phyloP scores from a whole-genome alignment of 2,888 invertebrate species.

The Stenolophus ochropezus region DNA sequence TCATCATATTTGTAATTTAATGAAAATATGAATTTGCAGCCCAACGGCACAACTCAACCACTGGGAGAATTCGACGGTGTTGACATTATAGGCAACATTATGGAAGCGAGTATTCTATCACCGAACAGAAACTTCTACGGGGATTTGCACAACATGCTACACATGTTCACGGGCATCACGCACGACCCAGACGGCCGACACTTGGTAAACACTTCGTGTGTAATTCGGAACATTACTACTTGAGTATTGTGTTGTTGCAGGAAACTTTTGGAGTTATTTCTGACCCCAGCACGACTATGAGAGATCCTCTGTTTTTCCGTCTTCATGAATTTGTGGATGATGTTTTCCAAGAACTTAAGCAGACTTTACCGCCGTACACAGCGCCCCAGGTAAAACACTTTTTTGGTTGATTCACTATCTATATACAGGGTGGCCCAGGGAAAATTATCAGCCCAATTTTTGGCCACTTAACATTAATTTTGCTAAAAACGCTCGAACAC shows the following conservation, averaged over 20 bases:
- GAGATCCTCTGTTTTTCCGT: constrained; percentile 91
- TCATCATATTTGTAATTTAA: not conserved
- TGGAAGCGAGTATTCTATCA: constrained; percentile 84
- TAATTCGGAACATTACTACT: not conserved
- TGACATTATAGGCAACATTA: constrained; percentile 85
- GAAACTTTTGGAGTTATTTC: constrained; percentile 89
- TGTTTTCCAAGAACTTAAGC: constrained; percentile 85
- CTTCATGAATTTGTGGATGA: constrained; percentile 89
- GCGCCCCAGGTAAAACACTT: constrained; percentile 74
- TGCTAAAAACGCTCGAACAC: too few species aligned
- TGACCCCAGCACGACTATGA: constrained; percentile 89
- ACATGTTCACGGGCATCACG: constrained; percentile 83
- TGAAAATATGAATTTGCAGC: constrained; percentile 70
- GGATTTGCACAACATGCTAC: constrained; percentile 88
- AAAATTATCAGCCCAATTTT: too few species aligned
- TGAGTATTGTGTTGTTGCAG: constrained; percentile 70
- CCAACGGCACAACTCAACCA: constrained; percentile 75
- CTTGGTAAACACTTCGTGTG: constrained; percentile 72
- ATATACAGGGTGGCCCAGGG: too few species aligned
- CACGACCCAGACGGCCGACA: constrained; percentile 89
- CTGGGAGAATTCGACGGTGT: constrained; percentile 83
- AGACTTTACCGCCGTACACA: constrained; percentile 80
- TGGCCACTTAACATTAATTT: too few species aligned
- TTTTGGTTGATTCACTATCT: too few species aligned
- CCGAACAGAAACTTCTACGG: constrained; percentile 84